Evolutionary conservation across 2,888 invertebrate species (phyloP).

Genomic region (Phania funesta): DNA sequence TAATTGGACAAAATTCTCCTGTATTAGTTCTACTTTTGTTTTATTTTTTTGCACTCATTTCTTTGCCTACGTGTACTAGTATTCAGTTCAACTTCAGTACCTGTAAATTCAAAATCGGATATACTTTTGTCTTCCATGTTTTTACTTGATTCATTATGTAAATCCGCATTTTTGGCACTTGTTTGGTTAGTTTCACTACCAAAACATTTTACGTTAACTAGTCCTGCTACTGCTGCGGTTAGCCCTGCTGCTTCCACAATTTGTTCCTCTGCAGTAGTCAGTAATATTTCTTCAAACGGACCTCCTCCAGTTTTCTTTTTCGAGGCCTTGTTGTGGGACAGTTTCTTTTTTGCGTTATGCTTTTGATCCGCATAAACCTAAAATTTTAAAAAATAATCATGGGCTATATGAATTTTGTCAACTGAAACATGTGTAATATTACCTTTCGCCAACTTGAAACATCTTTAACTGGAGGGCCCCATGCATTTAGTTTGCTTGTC

Average conservation of each 20-base stretch:
- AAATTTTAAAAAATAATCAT: neutral
- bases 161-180: slow-evolving; percentile 18
- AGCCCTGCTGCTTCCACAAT: slow-evolving; percentile 61
- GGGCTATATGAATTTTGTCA: neutral
- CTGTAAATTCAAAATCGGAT: slow-evolving; percentile 21
- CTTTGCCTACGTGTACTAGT: slow-evolving; percentile 4
- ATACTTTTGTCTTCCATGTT: neutral
- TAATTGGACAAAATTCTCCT: slow-evolving; percentile 25
- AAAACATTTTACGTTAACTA: slow-evolving; percentile 34
- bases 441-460: slow-evolving; percentile 39
- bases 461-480: slow-evolving; percentile 31
- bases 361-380: slow-evolving; percentile 58
- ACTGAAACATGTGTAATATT: slow-evolving; percentile 3
- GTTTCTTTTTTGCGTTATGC: slow-evolving; percentile 57
- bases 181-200: slow-evolving; percentile 24
- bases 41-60: slow-evolving; percentile 9
- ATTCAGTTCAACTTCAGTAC: neutral
- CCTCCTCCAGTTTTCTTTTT: slow-evolving; percentile 56
- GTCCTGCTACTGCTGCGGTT: slow-evolving; percentile 36
- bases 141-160: neutral
- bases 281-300: slow-evolving; percentile 44
- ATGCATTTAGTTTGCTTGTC: slow-evolving; percentile 40
- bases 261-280: slow-evolving; percentile 51
- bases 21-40: slow-evolving; percentile 5
- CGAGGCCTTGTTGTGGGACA: slow-evolving; percentile 51